These are phyloP conservation scores for Machimus rusticus DNA, from an alignment of 2,888 invertebrate genomes.

Conservation along the genomic window DNA sequence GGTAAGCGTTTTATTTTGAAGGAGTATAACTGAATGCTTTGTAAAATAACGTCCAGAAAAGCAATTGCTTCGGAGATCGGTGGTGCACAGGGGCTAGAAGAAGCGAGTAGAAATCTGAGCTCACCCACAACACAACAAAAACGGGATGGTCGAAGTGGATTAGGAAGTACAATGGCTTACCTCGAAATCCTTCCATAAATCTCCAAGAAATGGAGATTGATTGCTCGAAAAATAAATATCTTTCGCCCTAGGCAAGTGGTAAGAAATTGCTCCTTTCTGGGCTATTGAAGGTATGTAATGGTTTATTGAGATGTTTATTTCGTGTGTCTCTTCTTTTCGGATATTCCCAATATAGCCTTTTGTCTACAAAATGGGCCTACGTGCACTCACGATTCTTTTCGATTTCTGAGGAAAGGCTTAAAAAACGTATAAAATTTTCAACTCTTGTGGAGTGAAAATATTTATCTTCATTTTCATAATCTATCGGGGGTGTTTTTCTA, in stretches of 20 bases:
- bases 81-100: neutral
- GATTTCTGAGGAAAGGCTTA: neutral
- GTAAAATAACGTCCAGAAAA: neutral
- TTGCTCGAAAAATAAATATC: conserved; percentile 20
- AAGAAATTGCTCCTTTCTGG: conserved; percentile 23
- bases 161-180: conserved; percentile 15
- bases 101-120: neutral
- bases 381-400: neutral
- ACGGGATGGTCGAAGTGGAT: neutral
- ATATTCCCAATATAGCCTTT: neutral
- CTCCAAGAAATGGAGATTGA: conserved; percentile 30
- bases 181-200: conserved; percentile 22
- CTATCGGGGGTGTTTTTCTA: neutral
- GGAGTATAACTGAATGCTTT: neutral
- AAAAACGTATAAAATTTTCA: neutral
- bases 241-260: neutral
- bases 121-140: neutral
- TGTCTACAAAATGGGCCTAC: neutral
- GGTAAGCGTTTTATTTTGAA: neutral
- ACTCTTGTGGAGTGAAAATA: neutral
- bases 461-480: neutral
- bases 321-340: neutral
- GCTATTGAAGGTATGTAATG: conserved; percentile 7
- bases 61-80: neutral
- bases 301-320: conserved; percentile 21